These are phyloP conservation scores for Hystrix brachyura DNA, from an alignment of 2,113 vertebrate species.

Conservation along the genomic window DNA sequence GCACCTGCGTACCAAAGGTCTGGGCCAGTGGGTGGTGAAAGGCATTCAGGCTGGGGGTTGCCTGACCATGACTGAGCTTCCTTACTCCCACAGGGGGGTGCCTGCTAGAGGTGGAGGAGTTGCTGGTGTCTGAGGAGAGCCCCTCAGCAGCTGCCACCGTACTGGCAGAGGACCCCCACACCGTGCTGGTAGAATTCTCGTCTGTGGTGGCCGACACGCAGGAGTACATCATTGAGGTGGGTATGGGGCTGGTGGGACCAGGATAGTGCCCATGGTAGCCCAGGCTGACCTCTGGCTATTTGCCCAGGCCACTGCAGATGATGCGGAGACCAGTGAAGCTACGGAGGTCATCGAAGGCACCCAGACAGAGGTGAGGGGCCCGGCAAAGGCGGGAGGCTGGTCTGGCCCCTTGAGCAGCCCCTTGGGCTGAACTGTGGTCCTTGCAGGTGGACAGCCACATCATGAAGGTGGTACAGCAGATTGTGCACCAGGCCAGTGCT, in stretches of 20 bases:
- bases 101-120: slow-evolving; percentile 89
- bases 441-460: slow-evolving; percentile 95
- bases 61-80: background rate
- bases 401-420: background rate
- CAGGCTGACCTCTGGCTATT: slow-evolving; percentile 2
- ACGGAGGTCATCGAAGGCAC: slow-evolving; percentile 89
- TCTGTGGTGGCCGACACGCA: slow-evolving; percentile 98
- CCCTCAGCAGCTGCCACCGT: slow-evolving; percentile 88
- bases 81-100: slow-evolving; percentile 91
- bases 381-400: background rate
- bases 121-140: slow-evolving; percentile 87
- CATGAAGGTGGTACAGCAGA: slow-evolving; percentile 97
- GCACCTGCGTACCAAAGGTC: slow-evolving; percentile 97
- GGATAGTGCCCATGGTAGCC: background rate
- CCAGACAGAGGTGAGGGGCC: slow-evolving; percentile 87
- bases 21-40: background rate
- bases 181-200: slow-evolving; percentile 97
- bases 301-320: slow-evolving; percentile 88
- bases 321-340: slow-evolving; percentile 89
- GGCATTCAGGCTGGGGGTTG: accelerated
- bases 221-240: slow-evolving; percentile 98
- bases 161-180: slow-evolving; percentile 94
- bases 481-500: slow-evolving; percentile 94
- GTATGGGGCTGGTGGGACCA: background rate
- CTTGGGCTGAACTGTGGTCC: background rate